Evolutionary conservation across 2,113 vertebrate species (phyloP), one percentile per base, ranked within the genome.

Genomic region (Boulengeromyrus knoepffleri): DNA sequence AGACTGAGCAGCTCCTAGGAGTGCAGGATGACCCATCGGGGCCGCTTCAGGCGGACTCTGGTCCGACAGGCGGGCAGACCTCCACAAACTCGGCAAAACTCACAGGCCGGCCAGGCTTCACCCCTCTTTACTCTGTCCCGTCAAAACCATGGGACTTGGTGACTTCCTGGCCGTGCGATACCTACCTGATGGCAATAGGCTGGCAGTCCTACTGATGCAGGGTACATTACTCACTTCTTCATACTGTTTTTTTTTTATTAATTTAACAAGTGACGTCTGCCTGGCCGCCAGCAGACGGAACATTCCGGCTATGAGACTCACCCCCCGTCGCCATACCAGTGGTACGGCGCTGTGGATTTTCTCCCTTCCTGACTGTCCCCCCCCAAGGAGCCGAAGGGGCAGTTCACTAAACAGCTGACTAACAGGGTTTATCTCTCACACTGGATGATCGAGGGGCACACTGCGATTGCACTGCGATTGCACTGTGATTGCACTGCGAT

Each of bases 1-100:
- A 95, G 98, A 99, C 91, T 98, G 96, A 97, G 91, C 46, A 24
- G 42, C 46, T 89, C 58, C 2, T 42, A 47, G 90, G 89, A 91
- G 88, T 74, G 83, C 90, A 92, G 94, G 93, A 93, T 93, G 94
- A 92, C 90, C 92, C 91, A 89, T 50, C 90, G 80, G 88, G 42
- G 77, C 89, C 83, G 74, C 88, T 50, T 19, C 88, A 50, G 92
- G 47, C n/a, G 2, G 92, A 36, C 74, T 85, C 83, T 93, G 95
- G 89, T 90, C 93, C 92, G 91, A 45, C 84, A 91, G 94, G 92
- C 90, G 85, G 89, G 87, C 0, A 88, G 89, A 92, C 92, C 89
- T 89, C 92, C 85, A 92, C 89, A 89, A 90, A 86, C 92, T 90
- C 90, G 93, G 94, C 94, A 92, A 92, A 91, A 90, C 91, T 66